Evolutionary conservation across 2,797 vertebrate species (phyloP), one percentile per base, ranked within the genome.

Genomic region (Melanotaenia maccullochi): DNA sequence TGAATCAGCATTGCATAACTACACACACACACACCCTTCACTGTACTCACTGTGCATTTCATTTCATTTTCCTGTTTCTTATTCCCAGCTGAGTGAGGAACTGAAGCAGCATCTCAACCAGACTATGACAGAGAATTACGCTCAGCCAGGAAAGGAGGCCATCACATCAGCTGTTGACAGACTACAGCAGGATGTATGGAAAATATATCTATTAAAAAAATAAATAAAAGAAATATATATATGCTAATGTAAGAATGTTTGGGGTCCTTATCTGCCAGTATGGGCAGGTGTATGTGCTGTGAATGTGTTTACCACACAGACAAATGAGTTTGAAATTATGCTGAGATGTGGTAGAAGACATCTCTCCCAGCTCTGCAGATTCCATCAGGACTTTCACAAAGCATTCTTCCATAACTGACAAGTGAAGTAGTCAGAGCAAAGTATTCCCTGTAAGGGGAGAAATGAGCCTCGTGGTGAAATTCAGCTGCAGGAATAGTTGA

Each of bases 131-230:
- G 89, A 95, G 72, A 95, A 92, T 87, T 97, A 96, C 1, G 91
- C 88, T 60, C 93, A 96, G 82, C 94, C 91, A 0, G 92, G 92
- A 14, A 93, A 92, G 24, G 70, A 87, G 1, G 79, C 89, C 65
- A 93, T 97, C 89, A 96, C 96, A 5, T 61, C 90, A 13, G 95
- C 96, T 0, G 92, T 97, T 58, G 92, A 97, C 87, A 90, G 85
- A 76, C 94, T 97, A 5, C 95, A 97, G 63, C 96, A 97, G 78
- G 95, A 97, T 0, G 96, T 97, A 94, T 32, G 86, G n/a, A 38
- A 52, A 13, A 33, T 33, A 8, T 33, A 1, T 60, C 20, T 47
- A 47, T 7, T 20, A 60, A 73, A 78, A 60, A 49, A 0, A 35
- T 30, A 55, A 73, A 54, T 9, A 30, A 30, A 30, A 30, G 30